These are phyloP conservation scores for Plusia festucae DNA, from an alignment of 2,888 invertebrate genomes.

Conservation along the genomic window DNA sequence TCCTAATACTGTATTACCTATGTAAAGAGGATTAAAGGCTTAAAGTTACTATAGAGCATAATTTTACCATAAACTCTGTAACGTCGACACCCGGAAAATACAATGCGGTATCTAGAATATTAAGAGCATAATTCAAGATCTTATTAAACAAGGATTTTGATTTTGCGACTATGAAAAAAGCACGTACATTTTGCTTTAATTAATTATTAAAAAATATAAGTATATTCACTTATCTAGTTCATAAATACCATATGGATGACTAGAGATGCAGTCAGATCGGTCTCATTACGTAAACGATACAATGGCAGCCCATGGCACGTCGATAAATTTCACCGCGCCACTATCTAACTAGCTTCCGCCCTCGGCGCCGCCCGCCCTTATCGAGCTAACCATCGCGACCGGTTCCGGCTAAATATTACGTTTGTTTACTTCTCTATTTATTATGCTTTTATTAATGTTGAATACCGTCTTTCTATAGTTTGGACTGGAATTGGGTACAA, in stretches of 20 bases:
- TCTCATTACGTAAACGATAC: slow-evolving; percentile 32
- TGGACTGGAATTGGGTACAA: neutral
- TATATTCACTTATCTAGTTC: too few species aligned
- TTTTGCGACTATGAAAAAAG: too few species aligned
- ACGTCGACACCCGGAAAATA: neutral
- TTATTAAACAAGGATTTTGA: too few species aligned
- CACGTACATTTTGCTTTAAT: too few species aligned
- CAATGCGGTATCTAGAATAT: neutral
- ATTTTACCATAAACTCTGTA: neutral
- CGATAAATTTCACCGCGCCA: slow-evolving; percentile 44
- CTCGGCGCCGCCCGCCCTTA: slow-evolving; percentile 24
- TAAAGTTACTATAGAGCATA: neutral
- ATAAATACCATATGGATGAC: neutral
- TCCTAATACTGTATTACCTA: neutral
- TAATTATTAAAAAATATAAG: too few species aligned
- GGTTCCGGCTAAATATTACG: slow-evolving; percentile 11
- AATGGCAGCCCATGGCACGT: slow-evolving; percentile 21
- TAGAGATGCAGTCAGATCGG: slow-evolving; percentile 12
- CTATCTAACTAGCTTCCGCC: slow-evolving; percentile 46
- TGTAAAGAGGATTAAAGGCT: slow-evolving; percentile 2
- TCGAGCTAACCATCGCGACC: slow-evolving; percentile 32
- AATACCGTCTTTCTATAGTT: neutral
- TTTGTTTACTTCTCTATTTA: slow-evolving; percentile 27
- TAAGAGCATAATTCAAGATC: neutral
- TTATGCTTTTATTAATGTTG: slow-evolving; percentile 12